Percentiles rank a stretch among this genome's conserved stretches.
Conservation (phyloP, 2,888 invertebrate species). For the Cephonodes hylas region DNA sequence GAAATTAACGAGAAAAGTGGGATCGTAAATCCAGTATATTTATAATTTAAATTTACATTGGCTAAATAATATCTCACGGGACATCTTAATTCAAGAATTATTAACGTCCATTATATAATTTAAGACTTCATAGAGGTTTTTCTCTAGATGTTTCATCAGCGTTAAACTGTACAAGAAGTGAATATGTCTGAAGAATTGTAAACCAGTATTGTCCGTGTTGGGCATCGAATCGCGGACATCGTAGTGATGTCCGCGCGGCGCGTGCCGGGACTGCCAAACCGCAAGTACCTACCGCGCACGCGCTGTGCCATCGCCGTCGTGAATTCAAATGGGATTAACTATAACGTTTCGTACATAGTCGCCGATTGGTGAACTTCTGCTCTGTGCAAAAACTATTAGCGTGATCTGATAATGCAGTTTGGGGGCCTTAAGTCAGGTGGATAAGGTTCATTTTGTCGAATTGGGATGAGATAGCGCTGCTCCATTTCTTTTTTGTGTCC, state of each 20-base stretch:
- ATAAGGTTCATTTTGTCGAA: background rate
- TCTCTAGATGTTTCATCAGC: no score
- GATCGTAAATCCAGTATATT: no score
- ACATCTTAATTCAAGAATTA: no score
- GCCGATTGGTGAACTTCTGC: background rate
- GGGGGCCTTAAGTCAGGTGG: background rate
- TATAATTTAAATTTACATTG: no score
- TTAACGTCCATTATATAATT: no score
- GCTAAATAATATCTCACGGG: no score
- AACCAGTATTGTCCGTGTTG: constrained; percentile 19
- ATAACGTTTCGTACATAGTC: constrained; percentile 27
- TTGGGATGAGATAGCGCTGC: background rate
- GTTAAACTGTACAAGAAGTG: no score
- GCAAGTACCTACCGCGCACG: constrained; percentile 62
- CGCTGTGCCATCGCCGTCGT: constrained; percentile 60
- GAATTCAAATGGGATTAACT: constrained; percentile 74
- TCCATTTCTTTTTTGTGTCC: background rate
- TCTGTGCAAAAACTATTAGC: background rate
- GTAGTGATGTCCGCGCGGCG: constrained; percentile 34
- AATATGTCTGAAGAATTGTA: background rate
- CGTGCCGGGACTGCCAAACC: constrained; percentile 59
- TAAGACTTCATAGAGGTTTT: no score
- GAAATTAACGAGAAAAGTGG: no score
- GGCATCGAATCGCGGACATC: constrained; percentile 34
- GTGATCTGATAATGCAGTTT: background rate